Evolutionary conservation across 1,140 invertebrate genomes (phyloP), one percentile per base, ranked within the genome.

Genomic region (Bilobella aurantiaca): DNA sequence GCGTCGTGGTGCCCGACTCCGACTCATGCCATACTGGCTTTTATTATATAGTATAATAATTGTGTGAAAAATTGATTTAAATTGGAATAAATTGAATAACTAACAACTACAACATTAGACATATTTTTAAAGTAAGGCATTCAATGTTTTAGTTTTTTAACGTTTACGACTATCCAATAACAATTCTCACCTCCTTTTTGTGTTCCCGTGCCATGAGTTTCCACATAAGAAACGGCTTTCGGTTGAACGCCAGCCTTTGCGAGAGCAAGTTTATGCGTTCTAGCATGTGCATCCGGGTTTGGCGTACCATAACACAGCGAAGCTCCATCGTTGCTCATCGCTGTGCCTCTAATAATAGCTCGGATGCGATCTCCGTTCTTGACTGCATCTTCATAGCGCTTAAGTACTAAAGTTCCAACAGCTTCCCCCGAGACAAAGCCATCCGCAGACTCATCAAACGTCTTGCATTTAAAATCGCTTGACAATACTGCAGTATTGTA

Each of bases 141-240:
- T n/a, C n/a, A n/a, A n/a, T n/a, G n/a, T n/a, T n/a, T n/a, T n/a
- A n/a, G n/a, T n/a, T n/a, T n/a, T n/a, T n/a, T n/a, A n/a, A n/a
- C n/a, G n/a, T n/a, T n/a, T n/a, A n/a, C n/a, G n/a, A n/a, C n/a
- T n/a, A n/a, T n/a, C n/a, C n/a, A n/a, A n/a, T n/a, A n/a, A n/a
- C n/a, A n/a, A n/a, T n/a, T n/a, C 32, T 29, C 21, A 53, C 37
- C 62, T 47, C 62, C 62, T 21, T 29, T 56, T n/a, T 27, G 42
- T 1, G 62, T 63, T 27, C 62, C 62, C 1, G 62, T 63, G 1
- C 62, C 62, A 28, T 63, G 62, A 1, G 62, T 37, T 53, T 63
- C 62, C 1, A 63, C 46, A 29, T 63, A 63, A 29, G 23, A 1
- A 14, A 63, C 62, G 12, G 28, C 42, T 3, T 27, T n/a, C 1